Conservation (phyloP, 2,888 invertebrate genomes). For the Drepana falcataria region DNA sequence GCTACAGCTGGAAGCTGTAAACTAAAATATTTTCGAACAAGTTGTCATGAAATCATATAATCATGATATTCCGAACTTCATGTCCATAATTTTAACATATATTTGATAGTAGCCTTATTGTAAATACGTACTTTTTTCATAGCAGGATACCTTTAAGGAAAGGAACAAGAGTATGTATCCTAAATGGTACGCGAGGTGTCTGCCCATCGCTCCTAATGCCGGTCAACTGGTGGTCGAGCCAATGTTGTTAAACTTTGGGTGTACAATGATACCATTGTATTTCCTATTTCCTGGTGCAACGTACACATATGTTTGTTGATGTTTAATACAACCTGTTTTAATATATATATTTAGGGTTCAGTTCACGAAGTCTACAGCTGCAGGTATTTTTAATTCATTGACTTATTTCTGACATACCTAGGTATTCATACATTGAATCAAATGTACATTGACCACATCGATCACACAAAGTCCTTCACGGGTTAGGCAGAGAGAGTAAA, state of each 20-base stretch:
- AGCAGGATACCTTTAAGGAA: constrained; percentile 22
- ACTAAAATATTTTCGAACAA: too few species aligned
- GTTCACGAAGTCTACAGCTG: not conserved
- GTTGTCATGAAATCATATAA: too few species aligned
- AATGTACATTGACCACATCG: not conserved
- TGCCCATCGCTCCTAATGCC: not conserved
- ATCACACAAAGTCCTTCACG: too few species aligned
- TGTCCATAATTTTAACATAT: too few species aligned
- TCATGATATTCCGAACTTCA: too few species aligned
- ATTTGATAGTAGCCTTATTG: not conserved
- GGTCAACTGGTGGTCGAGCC: not conserved
- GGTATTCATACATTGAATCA: not conserved
- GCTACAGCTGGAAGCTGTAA: too few species aligned
- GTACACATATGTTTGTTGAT: not conserved
- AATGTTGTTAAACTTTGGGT: not conserved
- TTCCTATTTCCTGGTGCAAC: not conserved
- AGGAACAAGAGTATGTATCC: constrained; percentile 17
- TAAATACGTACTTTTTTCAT: constrained; percentile 51
- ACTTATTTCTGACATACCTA: not conserved
- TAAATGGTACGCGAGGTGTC: not conserved
- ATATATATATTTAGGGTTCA: not conserved
- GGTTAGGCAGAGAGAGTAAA: too few species aligned
- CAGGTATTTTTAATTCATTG: not conserved
- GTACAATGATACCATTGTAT: not conserved
- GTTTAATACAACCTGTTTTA: not conserved